Evolutionary conservation across 2,888 invertebrate genomes (phyloP).

Genomic region (Cantharis rustica): DNA sequence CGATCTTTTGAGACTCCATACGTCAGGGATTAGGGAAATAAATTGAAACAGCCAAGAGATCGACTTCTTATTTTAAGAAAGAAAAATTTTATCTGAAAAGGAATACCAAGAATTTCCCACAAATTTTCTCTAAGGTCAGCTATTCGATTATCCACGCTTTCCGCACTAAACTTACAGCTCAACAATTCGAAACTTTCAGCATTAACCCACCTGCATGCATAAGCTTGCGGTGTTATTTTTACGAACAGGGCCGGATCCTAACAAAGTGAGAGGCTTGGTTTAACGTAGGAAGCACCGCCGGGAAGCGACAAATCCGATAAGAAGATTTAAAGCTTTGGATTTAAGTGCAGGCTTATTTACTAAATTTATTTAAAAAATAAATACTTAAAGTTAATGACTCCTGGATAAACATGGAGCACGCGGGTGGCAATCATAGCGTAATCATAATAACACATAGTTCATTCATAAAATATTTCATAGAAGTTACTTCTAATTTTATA

Average conservation of each 20-base stretch:
- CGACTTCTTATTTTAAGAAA: neutral
- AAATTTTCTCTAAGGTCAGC: neutral
- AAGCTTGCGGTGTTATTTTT: neutral
- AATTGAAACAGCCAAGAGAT: neutral
- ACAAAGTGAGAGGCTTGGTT: too few relatives aligned
- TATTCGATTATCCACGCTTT: neutral
- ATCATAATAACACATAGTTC: slow-evolving; percentile 22
- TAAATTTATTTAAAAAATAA: neutral
- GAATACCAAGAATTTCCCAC: neutral
- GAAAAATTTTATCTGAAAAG: neutral
- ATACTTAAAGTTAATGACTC: slow-evolving; percentile 14
- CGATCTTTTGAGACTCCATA: neutral
- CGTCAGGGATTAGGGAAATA: neutral
- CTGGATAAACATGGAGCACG: slow-evolving; percentile 17
- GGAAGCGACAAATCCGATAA: neutral
- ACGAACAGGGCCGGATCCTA: neutral
- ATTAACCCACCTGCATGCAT: neutral
- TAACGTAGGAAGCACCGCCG: neutral
- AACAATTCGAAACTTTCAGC: neutral
- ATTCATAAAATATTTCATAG: slow-evolving; percentile 10
- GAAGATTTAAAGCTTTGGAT: neutral
- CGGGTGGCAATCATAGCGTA: slow-evolving; percentile 20
- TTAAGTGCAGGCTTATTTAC: neutral
- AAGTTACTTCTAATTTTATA: neutral
- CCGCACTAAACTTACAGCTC: neutral